Evolutionary conservation across 2,888 invertebrate species (phyloP), one percentile per base, ranked within the genome.

Genomic region (Cerastoderma edule): DNA sequence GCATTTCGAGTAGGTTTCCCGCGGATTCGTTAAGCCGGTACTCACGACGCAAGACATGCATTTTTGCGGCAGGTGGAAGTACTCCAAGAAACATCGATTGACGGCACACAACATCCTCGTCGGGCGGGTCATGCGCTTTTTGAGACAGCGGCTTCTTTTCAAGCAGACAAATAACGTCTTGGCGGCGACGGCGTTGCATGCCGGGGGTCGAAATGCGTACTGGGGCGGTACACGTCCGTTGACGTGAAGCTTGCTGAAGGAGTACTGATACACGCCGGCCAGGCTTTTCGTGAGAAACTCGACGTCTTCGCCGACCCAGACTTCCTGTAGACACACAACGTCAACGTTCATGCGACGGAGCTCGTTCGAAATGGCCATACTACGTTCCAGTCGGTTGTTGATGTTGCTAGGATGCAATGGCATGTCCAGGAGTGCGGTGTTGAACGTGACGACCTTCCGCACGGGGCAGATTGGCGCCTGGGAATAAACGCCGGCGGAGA

Each of bases 291-390:
- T 64, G n/a, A 78, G 53, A 28, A 35, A n/a, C 44, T 78, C 77
- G 8, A 78, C 63, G 56, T 78, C 77, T 33, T 78, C 66, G 6
- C 73, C 77, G 27, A 78, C 67, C 77, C 77, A 78, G 39, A 78
- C 72, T 64, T 78, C 77, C 32, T 78, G 77, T 6, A 78, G 35
- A 33, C 77, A 78, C 16, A 70, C 70, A 22, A 78, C 67, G 35
- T 78, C 77, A 4, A 73, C 77, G 30, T 78, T 53, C 33, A 78
- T n/a, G 30, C 63, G 57, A 22, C 48, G 60, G 5, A 78, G 60
- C 35, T 66, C 77, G 19, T 50, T n/a, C 32, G 64, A 67, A 32
- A 78, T 73, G 24, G 73, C 73, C 22, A 63, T 66, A 22, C 69
- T 66, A n/a, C 77, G 72, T 28, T 46, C 57, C n/a, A 67, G 10